Evolutionary conservation across 2,888 invertebrate species (phyloP), one percentile per base, ranked within the genome.

Genomic region (Alloscopus bannaensis): DNA sequence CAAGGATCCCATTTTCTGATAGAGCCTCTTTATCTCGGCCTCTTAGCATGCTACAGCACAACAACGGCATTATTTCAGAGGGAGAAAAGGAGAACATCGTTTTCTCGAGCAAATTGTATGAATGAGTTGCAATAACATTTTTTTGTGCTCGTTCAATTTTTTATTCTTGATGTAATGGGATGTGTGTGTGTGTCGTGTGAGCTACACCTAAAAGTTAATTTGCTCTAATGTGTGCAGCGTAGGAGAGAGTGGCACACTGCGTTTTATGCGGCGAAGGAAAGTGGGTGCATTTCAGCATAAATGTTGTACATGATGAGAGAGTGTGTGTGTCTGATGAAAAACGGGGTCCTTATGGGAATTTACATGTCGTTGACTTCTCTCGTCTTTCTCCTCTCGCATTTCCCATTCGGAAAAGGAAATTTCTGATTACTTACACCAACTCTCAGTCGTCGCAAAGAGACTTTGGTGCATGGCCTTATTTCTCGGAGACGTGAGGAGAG

Each of bases 321-420:
- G 36, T 6, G 36, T 13, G 36, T 8, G 36, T 36, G 36, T 36
- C 8, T 36, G 36, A 13, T 8, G 36, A 36, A 36, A 36, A 8
- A 6, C 6, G 36, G 13, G 8, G n/a, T 22, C 47, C 70, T 70
- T 70, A 8, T 52, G 70, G 59, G 70, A 70, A 70, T 70, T 70
- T 70, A 70, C 45, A 70, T 70, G 70, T 70, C 70, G 70, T 70
- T 70, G 70, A 70, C 70, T 70, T 70, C 45, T 59, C 52, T 20
- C 31, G 1, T 29, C 24, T 42, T 47, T 47, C 42, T 57, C 16
- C 45, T 24, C 28, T 57, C 52, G 18, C 40, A 52, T n/a, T n/a
- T n/a, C n/a, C n/a, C n/a, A n/a, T n/a, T n/a, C n/a, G n/a, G n/a
- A n/a, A 26, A 69, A 45, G 45, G 26, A 69, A 55, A 57, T 28